Conservation (phyloP, 1,140 invertebrate species). For the Carposina sasakii region DNA sequence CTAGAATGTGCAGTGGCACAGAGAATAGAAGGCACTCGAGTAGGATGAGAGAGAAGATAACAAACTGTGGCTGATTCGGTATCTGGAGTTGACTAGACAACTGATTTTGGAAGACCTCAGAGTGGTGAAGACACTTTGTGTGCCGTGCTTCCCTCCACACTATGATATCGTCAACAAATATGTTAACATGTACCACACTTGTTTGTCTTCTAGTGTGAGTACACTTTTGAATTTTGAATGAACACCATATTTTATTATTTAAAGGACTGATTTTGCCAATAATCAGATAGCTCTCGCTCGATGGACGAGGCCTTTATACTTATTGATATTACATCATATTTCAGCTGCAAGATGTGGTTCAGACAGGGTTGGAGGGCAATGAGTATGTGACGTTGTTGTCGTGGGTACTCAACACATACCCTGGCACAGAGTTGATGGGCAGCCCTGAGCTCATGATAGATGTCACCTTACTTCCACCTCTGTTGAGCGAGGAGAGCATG, state of each 20-base stretch:
- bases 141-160: constrained; percentile 96
- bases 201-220: constrained; percentile 88
- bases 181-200: constrained; percentile 94
- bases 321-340: constrained; percentile 28
- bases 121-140: constrained; percentile 93
- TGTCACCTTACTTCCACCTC: constrained; percentile 77
- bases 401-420: constrained; percentile 93
- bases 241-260: constrained; percentile 2
- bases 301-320: too few relatives aligned
- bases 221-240: constrained; percentile 8
- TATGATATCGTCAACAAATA: constrained; percentile 95
- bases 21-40: constrained; percentile 90
- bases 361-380: constrained; percentile 92
- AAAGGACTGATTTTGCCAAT: not conserved
- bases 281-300: too few relatives aligned
- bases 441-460: constrained; percentile 92
- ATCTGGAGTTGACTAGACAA: constrained; percentile 84
- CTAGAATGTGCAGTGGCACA: constrained; percentile 88
- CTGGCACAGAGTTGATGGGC: constrained; percentile 87
- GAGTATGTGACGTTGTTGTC: constrained; percentile 95
- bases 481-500: constrained; percentile 84
- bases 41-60: constrained; percentile 93
- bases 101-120: constrained; percentile 93
- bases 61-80: constrained; percentile 95
- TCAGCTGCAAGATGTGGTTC: constrained; percentile 90